phyloP scores from a whole-genome alignment of 1,140 invertebrate genomes.

The Tribolium castaneum region DNA sequence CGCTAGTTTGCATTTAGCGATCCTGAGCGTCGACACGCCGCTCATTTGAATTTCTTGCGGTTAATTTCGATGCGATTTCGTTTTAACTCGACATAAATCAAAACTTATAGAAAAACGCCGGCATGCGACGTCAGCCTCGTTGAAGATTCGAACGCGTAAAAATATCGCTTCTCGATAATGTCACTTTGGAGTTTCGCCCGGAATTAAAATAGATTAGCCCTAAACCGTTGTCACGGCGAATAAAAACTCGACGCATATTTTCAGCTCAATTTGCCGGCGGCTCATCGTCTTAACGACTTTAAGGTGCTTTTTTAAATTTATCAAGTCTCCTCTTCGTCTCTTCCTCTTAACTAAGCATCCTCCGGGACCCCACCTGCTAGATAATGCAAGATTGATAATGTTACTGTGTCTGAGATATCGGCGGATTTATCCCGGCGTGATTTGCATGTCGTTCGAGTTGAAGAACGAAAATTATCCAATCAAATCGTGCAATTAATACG shows the following conservation, averaged over 20 bases:
- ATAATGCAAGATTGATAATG: slow-evolving; percentile 52
- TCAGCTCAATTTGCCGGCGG: slow-evolving; percentile 60
- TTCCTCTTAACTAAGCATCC: slow-evolving; percentile 40
- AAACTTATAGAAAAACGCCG: neutral
- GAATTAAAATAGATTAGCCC: slow-evolving; percentile 50
- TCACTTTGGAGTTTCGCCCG: slow-evolving; percentile 4
- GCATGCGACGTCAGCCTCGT: neutral
- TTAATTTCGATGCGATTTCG: slow-evolving; percentile 28
- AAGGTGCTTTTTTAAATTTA: slow-evolving; percentile 62
- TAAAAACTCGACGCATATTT: slow-evolving; percentile 59
- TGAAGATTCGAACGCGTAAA: neutral
- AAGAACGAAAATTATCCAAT: slow-evolving; percentile 37
- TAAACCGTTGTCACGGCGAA: slow-evolving; percentile 56
- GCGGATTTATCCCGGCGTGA: neutral
- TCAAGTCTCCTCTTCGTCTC: slow-evolving; percentile 57
- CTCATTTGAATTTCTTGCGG: slow-evolving; percentile 29
- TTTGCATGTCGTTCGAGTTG: slow-evolving; percentile 6
- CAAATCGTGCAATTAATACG: slow-evolving; percentile 32
- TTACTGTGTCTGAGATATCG: slow-evolving; percentile 22
- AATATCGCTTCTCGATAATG: slow-evolving; percentile 23
- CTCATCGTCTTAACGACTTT: slow-evolving; percentile 61
- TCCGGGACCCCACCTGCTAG: slow-evolving; percentile 35
- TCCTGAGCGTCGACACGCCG: slow-evolving; percentile 3
- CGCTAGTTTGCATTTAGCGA: slow-evolving; percentile 22
- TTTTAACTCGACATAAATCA: slow-evolving; percentile 18